A percentile compares a stretch with the other conserved stretches of the same genome.
phyloP scores from a whole-genome alignment of 2,113 vertebrate species.

The Psittacula cyanocephala region DNA sequence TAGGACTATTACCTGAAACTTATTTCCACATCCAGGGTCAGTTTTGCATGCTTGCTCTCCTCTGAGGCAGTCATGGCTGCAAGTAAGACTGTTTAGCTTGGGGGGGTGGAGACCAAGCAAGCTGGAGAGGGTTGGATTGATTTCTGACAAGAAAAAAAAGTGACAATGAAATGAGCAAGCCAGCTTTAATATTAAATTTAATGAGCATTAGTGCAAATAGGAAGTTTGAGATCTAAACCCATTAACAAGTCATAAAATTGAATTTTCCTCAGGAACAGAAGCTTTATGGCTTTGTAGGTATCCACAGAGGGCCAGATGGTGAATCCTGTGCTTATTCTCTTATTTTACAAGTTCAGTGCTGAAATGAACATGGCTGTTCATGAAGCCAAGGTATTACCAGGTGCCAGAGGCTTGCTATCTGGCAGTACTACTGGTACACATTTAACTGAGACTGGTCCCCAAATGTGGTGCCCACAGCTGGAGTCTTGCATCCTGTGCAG shows the following conservation, averaged over 20 bases:
- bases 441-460: not conserved
- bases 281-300: not conserved
- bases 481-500: not conserved
- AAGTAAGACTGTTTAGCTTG: not conserved
- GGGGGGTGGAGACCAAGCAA: not conserved
- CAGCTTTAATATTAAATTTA: conserved; percentile 23
- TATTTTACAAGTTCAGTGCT: not conserved
- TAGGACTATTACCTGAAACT: not conserved
- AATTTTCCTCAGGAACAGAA: not conserved
- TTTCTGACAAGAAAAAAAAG: not conserved
- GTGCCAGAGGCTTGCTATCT: not conserved
- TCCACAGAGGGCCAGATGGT: not conserved
- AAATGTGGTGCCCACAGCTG: not conserved
- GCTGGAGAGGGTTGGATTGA: not conserved
- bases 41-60: not conserved
- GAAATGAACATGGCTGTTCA: not conserved
- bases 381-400: not conserved
- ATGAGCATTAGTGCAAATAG: not conserved
- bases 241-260: conserved; percentile 21
- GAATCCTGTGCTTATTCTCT: not conserved
- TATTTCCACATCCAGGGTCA: not conserved
- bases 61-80: not conserved
- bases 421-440: not conserved
- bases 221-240: not conserved
- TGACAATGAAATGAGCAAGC: not conserved